These are phyloP conservation scores for Leptinotarsa defecta DNA, from an alignment of 1,140 invertebrate species.

Conservation along the genomic window DNA sequence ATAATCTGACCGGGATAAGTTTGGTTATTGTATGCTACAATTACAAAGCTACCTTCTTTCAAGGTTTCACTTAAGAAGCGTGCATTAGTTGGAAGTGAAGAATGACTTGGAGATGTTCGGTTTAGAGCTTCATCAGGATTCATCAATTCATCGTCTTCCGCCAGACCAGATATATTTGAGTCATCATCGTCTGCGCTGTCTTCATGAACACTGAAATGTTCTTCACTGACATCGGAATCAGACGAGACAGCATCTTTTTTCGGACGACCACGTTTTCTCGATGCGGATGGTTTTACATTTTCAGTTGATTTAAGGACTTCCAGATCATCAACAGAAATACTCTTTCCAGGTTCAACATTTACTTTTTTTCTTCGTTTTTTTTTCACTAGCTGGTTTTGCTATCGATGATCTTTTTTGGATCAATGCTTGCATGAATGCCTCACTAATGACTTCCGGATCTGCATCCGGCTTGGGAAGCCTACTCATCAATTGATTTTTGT, in stretches of 20 bases:
- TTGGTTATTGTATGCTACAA: neutral
- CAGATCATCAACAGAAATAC: neutral
- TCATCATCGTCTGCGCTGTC: neutral
- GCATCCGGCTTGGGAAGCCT: neutral
- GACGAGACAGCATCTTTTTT: neutral
- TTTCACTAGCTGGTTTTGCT: neutral
- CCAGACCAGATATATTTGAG: neutral
- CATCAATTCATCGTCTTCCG: neutral
- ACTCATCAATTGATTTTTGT: neutral
- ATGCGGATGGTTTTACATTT: neutral
- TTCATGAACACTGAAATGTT: neutral
- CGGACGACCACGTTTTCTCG: neutral
- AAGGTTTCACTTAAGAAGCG: neutral
- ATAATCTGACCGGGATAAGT: neutral
- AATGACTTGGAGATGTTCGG: no score
- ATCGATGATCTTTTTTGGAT: neutral
- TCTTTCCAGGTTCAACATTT: neutral
- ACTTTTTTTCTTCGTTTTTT: neutral
- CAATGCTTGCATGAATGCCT: neutral
- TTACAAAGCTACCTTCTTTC: neutral
- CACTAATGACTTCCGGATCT: neutral
- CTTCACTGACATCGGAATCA: neutral
- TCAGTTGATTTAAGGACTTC: neutral
- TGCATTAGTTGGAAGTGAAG: no score
- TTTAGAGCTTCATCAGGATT: neutral